Base-by-base conservation (phyloP, 2,888 invertebrate genomes). In the Heterodera filipjevi region DNA sequence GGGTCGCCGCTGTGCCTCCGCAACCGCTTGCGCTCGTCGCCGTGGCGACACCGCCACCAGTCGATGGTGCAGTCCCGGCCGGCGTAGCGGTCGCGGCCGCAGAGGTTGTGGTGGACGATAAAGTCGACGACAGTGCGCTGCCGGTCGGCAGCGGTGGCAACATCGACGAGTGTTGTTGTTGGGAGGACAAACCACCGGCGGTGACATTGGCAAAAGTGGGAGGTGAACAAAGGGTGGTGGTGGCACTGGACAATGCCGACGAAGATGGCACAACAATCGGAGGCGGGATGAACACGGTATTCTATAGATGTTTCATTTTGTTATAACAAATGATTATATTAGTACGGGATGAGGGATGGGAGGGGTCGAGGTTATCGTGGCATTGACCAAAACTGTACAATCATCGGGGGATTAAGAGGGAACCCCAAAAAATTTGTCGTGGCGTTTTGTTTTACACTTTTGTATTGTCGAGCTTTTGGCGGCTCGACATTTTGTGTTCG, bases 141-240 rank as follows among this genome's bases (percentile, higher is more conserved):
- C 35, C 10, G 35, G 39, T 33, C 35, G 70, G 39, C 68, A 19
- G 46, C 5, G 16, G 70, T 71, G 46, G 68, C 32, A n/a, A n/a
- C n/a, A n/a, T n/a, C n/a, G n/a, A n/a, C n/a, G n/a, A 49, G 77
- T 19, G 46, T 14, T 14, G 70, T 77, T 27, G 68, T 32, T 66
- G 66, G 66, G 64, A 22, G 10, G 35, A 66, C 39, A 39, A n/a
- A 75, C 19, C 39, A n/a, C n/a, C n/a, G 33, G 46, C 76, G 59
- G 22, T 66, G 46, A 30, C 12, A 33, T 39, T 49, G 49, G 73
- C 22, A 1, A 44, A 6, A 30, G 44, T 32, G 44, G 16, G 3
- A 3, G 49, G 49, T 16, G 49, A 49, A 49, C 49, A 49, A 19
- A 8, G 16, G 49, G 19, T 49, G 49, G 49, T n/a, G n/a, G n/a